phyloP scores from a whole-genome alignment of 2,888 invertebrate genomes.

The Stramonita haemastoma region DNA sequence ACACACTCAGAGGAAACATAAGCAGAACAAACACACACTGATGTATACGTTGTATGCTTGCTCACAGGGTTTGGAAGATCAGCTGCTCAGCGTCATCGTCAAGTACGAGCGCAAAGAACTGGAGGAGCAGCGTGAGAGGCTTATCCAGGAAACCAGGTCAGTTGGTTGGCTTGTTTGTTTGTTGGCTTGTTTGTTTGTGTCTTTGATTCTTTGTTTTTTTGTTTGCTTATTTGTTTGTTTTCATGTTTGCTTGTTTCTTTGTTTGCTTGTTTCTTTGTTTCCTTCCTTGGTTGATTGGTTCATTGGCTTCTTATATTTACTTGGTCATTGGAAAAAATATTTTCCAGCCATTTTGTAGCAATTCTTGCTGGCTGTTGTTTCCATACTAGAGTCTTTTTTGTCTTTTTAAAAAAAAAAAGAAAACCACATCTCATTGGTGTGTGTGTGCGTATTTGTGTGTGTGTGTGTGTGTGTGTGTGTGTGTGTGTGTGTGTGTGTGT shows the following conservation, averaged over 20 bases:
- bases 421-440: background rate
- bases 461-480: background rate
- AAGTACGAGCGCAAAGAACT: conserved; percentile 91
- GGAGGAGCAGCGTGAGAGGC: conserved; percentile 89
- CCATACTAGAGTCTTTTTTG: too few relatives aligned
- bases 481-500: too few relatives aligned
- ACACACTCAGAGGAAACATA: too few relatives aligned
- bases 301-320: too few relatives aligned
- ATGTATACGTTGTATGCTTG: background rate
- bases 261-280: background rate
- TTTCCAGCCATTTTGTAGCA: too few relatives aligned
- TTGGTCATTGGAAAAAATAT: too few relatives aligned
- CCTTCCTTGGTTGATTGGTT: too few relatives aligned
- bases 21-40: too few relatives aligned
- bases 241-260: background rate
- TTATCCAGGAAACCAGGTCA: conserved; percentile 87
- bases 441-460: background rate
- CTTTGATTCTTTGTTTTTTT: too few relatives aligned
- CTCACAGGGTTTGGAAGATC: conserved; percentile 89
- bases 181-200: too few relatives aligned
- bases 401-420: too few relatives aligned
- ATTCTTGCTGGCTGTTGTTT: too few relatives aligned
- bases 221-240: background rate
- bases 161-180: background rate
- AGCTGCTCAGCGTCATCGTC: conserved; percentile 92